A percentile compares a stretch with the other conserved stretches of the same genome.
phyloP scores from a whole-genome alignment of 2,797 vertebrate genomes.

The Scolopax rusticola region DNA sequence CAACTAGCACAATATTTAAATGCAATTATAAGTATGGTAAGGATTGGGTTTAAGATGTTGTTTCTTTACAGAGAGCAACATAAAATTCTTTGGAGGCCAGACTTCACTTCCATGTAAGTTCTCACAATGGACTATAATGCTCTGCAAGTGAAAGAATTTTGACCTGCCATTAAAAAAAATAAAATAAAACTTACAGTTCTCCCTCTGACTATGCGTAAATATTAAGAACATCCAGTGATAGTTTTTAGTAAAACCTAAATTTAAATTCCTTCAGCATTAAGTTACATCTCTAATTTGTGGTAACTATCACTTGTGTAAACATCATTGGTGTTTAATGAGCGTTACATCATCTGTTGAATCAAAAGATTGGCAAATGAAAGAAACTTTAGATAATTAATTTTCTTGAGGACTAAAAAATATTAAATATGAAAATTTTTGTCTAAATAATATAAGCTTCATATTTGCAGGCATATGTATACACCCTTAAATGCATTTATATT shows the following conservation, averaged over 20 bases:
- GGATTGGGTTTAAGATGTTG: neutral
- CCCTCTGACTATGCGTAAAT: neutral
- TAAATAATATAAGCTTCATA: neutral
- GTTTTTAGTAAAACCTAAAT: neutral
- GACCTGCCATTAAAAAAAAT: neutral
- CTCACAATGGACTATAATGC: neutral
- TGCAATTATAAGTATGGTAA: neutral
- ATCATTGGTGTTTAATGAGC: neutral
- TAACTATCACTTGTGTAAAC: neutral
- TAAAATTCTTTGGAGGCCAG: neutral
- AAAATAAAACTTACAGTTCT: neutral
- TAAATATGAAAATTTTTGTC: neutral
- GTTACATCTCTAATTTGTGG: neutral
- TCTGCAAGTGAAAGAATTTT: neutral
- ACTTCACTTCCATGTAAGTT: neutral
- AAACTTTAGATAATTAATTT: neutral
- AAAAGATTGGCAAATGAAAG: neutral
- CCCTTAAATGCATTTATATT: neutral
- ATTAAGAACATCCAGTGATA: neutral
- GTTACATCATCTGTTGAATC: neutral
- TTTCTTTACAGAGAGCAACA: neutral
- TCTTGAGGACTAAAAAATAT: neutral
- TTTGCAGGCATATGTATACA: neutral
- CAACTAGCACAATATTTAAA: neutral
- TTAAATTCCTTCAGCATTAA: neutral